These are phyloP conservation scores for Metaphire vulgaris DNA, from an alignment of 1,140 invertebrate genomes.

Conservation along the genomic window DNA sequence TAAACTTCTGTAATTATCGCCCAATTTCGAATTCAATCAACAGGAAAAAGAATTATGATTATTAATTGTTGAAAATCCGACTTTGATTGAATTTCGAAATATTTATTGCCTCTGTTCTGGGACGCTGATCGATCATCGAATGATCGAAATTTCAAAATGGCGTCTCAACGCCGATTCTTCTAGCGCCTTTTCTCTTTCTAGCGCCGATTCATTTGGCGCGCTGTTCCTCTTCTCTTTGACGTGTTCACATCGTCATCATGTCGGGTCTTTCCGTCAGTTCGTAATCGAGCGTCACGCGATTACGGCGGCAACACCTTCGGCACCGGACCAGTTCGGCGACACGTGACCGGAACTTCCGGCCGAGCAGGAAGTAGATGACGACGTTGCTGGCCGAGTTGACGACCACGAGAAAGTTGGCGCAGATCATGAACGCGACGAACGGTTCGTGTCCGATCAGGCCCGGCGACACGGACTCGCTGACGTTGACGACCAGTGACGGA, in stretches of 20 bases:
- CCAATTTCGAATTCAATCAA: too few relatives aligned
- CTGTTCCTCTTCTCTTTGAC: too few relatives aligned
- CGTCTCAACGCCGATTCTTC: too few relatives aligned
- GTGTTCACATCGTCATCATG: not conserved
- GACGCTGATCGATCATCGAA: too few relatives aligned
- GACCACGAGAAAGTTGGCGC: conserved; percentile 30
- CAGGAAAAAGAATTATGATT: too few relatives aligned
- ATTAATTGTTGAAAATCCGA: too few relatives aligned
- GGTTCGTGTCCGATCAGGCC: not conserved
- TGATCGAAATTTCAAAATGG: too few relatives aligned
- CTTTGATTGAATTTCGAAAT: too few relatives aligned
- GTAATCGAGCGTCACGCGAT: not conserved
- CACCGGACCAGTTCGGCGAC: not conserved
- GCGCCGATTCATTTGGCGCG: too few relatives aligned
- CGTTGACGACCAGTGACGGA: conserved; percentile 28
- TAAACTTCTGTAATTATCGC: too few relatives aligned
- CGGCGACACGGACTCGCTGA: conserved; percentile 23
- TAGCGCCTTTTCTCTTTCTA: too few relatives aligned
- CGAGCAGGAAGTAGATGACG: conserved; percentile 34
- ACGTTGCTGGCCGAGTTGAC: conserved; percentile 32
- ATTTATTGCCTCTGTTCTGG: too few relatives aligned
- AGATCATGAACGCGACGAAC: conserved; percentile 26
- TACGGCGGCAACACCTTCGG: not conserved
- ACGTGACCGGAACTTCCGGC: conserved; percentile 27
- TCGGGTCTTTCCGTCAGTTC: not conserved